Evolutionary conservation across 2,888 invertebrate genomes (phyloP).

Genomic region (Himalopsyche japonica): DNA sequence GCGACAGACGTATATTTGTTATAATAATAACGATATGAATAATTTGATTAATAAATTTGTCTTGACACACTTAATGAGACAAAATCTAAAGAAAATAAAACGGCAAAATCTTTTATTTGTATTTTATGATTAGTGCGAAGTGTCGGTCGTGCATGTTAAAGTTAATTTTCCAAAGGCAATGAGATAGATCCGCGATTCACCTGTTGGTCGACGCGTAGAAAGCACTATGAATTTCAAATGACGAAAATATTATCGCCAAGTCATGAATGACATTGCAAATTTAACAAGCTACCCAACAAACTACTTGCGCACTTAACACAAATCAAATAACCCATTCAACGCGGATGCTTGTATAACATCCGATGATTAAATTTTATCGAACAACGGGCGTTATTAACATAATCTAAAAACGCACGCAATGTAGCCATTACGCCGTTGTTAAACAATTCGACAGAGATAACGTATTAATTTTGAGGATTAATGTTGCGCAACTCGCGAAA

Average conservation of each 20-base stretch:
- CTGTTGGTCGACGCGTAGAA: too few relatives aligned
- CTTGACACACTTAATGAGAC: too few relatives aligned
- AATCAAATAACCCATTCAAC: neutral
- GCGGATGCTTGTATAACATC: neutral
- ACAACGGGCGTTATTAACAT: neutral
- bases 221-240: too few relatives aligned
- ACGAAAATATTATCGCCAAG: neutral
- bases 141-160: too few relatives aligned
- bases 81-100: too few relatives aligned
- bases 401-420: neutral
- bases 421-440: neutral
- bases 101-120: too few relatives aligned
- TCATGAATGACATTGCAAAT: neutral
- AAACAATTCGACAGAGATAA: neutral
- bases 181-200: too few relatives aligned
- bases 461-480: neutral
- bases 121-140: too few relatives aligned
- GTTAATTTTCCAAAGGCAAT: too few relatives aligned
- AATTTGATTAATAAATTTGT: too few relatives aligned
- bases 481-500: neutral
- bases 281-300: neutral
- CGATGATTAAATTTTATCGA: neutral
- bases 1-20: too few relatives aligned
- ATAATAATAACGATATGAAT: too few relatives aligned
- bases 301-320: neutral